Evolutionary conservation across 2,797 vertebrate genomes (phyloP).

Genomic region (Sphenopsis melanotis): DNA sequence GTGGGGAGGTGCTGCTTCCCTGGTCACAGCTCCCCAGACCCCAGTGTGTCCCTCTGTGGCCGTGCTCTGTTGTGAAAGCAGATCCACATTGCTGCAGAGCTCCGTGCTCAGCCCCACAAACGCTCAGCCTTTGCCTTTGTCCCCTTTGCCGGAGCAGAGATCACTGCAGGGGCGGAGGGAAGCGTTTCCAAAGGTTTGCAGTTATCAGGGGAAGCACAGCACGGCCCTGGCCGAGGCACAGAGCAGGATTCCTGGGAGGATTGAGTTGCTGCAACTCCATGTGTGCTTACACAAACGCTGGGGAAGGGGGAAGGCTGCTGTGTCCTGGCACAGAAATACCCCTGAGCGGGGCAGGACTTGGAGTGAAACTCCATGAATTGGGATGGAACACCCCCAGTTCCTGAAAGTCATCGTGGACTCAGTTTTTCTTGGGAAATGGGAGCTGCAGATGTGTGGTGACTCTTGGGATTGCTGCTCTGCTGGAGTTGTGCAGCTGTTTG

Average conservation of each 20-base stretch:
- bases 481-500: not conserved
- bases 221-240: accelerated
- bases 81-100: not conserved
- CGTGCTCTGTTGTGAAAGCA: not conserved
- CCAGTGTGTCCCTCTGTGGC: accelerated
- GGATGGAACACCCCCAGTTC: not conserved
- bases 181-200: accelerated
- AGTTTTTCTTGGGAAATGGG: not conserved
- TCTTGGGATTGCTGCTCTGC: not conserved
- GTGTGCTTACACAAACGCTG: not conserved
- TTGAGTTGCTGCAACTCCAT: not conserved
- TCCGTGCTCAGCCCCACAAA: not conserved
- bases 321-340: not conserved
- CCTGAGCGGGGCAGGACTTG: not conserved
- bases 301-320: accelerated
- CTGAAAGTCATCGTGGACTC: accelerated
- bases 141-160: not conserved
- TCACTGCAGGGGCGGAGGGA: accelerated
- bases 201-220: not conserved
- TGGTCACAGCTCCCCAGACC: not conserved
- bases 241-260: not conserved
- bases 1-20: not conserved
- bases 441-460: not conserved
- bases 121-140: not conserved
- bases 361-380: accelerated